Evolutionary conservation across 1,140 invertebrate genomes (phyloP).

Genomic region (Pseudachorutes palmiensis): DNA sequence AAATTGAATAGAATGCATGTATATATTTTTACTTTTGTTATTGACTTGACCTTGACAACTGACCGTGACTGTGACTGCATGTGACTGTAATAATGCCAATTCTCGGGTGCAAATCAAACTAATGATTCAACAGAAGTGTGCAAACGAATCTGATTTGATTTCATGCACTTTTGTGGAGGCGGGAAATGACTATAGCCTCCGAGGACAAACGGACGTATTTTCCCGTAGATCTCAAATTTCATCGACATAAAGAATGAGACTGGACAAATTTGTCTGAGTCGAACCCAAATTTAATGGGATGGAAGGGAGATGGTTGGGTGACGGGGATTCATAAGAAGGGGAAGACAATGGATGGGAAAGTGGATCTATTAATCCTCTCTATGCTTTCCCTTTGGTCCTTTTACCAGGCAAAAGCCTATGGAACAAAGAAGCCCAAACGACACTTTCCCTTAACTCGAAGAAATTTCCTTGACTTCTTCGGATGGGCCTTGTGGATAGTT

Average conservation of each 20-base stretch:
- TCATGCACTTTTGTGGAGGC: too few relatives aligned
- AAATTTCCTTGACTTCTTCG: not conserved
- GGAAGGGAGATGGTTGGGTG: constrained; percentile 14
- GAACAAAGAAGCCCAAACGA: not conserved
- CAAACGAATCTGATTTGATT: too few relatives aligned
- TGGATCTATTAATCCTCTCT: constrained; percentile 26
- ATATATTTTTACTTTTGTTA: too few relatives aligned
- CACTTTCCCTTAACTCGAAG: constrained; percentile 1
- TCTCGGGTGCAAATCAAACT: too few relatives aligned
- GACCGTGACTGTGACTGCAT: too few relatives aligned
- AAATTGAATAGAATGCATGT: too few relatives aligned
- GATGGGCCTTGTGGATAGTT: not conserved
- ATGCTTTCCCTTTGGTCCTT: constrained; percentile 2
- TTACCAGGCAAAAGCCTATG: not conserved
- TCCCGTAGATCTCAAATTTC: not conserved
- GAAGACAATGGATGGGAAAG: constrained; percentile 18
- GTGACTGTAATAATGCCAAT: too few relatives aligned
- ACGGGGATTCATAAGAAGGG: constrained; percentile 3
- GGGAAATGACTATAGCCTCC: not conserved
- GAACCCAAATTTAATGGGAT: constrained; percentile 22
- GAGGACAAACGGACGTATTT: not conserved
- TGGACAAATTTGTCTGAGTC: not conserved
- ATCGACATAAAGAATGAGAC: not conserved
- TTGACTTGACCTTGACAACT: too few relatives aligned
- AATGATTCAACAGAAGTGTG: too few relatives aligned